phyloP scores from a whole-genome alignment of 2,797 vertebrate genomes.

The Mus caroli region DNA sequence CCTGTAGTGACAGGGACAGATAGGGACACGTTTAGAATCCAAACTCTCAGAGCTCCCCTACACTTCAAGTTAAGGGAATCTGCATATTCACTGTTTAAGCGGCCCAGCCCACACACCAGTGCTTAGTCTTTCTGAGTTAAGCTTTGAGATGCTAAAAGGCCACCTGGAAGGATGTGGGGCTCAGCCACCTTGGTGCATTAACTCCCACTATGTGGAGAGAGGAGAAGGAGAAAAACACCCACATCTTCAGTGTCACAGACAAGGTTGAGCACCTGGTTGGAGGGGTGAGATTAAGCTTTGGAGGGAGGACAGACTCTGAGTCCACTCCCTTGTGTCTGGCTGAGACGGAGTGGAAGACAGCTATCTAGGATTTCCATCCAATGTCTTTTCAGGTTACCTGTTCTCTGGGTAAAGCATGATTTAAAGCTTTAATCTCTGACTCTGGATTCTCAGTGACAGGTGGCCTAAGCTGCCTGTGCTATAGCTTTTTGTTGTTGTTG shows the following conservation, averaged over 20 bases:
- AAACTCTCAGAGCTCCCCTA: background rate
- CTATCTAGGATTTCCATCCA: background rate
- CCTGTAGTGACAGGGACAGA: background rate
- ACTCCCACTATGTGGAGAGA: background rate
- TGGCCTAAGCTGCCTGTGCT: background rate
- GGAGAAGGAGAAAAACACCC: background rate
- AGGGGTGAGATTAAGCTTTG: background rate
- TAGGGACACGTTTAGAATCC: background rate
- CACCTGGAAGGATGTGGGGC: background rate
- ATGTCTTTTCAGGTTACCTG: background rate
- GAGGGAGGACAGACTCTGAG: background rate
- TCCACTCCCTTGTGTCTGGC: background rate
- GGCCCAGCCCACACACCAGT: background rate
- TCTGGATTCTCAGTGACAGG: background rate
- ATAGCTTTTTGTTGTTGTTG: background rate
- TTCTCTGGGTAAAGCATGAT: background rate
- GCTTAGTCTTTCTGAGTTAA: background rate
- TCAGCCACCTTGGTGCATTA: background rate
- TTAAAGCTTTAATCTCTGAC: background rate
- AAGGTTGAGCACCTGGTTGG: background rate
- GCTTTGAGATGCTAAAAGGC: background rate
- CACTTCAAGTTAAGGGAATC: background rate
- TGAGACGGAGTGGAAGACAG: background rate
- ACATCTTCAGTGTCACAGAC: background rate
- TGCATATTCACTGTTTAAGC: background rate